Evolutionary conservation across 2,113 vertebrate species (phyloP), one percentile per base, ranked within the genome.

Genomic region (Epinephelus moara): DNA sequence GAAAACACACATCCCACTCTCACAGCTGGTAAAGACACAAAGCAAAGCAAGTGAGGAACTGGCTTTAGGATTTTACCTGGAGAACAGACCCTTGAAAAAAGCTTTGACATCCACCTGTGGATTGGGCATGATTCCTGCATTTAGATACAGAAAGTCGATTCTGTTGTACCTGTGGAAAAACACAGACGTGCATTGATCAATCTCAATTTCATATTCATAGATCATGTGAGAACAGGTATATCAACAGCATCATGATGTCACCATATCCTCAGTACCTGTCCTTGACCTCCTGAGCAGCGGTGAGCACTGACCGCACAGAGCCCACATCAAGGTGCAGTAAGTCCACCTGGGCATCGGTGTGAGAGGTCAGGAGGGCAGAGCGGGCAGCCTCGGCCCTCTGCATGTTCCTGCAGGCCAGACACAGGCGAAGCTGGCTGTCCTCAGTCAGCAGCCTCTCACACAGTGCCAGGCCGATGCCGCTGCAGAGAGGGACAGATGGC

Each of bases 101-200:
- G 96, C 97, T 89, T 91, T 95, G 25, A 96, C 50, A 88, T 96
- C 96, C 30, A 99, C 78, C 0, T 94, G 96, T 0, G 98, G 97
- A 85, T 97, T 97, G 23, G 98, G 97, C 98, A 99, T 99, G 89
- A 98, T 97, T 7, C 98, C 98, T 42, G 98, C 98, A 15, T 99
- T 99, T 33, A 99, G 94, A 92, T 96, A 99, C 21, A 99, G 77
- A 33, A 94, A 97, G 87, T 99, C 98, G 68, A 99, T 85, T 77
- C 91, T 96, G 75, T 90, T 93, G 94, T 98, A 99, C 91, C 98
- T 99, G 87, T 21, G 75, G 73, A 68, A 64, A 73, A 59, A 85
- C 61, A 91, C 8, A 78, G 64, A 61, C 7, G 9, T 17, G 42
- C 12, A 86, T 78, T 30, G 30, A 30, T 30, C 30, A 30, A 30